phyloP scores from a whole-genome alignment of 2,888 invertebrate species.

The Pocota personata region DNA sequence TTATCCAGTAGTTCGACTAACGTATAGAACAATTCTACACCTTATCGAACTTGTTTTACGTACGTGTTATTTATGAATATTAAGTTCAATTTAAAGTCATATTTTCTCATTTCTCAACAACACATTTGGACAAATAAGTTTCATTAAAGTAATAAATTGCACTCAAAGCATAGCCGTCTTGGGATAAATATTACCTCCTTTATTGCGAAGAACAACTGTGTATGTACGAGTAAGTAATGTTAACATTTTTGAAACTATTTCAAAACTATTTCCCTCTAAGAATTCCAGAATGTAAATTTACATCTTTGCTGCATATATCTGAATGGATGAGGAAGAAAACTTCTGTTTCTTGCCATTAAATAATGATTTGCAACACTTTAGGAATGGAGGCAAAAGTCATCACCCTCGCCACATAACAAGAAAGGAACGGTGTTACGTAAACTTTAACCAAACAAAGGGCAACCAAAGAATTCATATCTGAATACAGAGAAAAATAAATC shows the following conservation, averaged over 20 bases:
- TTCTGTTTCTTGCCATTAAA: conserved; percentile 57
- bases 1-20: no score
- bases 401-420: conserved; percentile 9
- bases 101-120: conserved; percentile 13
- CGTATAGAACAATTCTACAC: no score
- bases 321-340: not conserved
- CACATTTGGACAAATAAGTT: conserved; percentile 39
- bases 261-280: conserved; percentile 41
- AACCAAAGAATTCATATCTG: conserved; percentile 57
- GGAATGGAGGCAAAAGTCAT: conserved; percentile 30
- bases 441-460: conserved; percentile 57
- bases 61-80: not conserved
- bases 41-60: no score
- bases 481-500: conserved; percentile 54
- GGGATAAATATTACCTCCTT: conserved; percentile 24
- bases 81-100: conserved; percentile 46
- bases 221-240: conserved; percentile 25
- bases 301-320: not conserved
- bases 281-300: conserved; percentile 51
- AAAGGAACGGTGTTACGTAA: conserved; percentile 31
- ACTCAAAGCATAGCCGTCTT: conserved; percentile 3
- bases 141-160: conserved; percentile 64
- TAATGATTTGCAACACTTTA: conserved; percentile 67
- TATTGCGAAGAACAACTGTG: conserved; percentile 8
- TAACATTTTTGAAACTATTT: conserved; percentile 53